Conservation (phyloP, 1,140 invertebrate genomes). For the Cephus cinctus region DNA sequence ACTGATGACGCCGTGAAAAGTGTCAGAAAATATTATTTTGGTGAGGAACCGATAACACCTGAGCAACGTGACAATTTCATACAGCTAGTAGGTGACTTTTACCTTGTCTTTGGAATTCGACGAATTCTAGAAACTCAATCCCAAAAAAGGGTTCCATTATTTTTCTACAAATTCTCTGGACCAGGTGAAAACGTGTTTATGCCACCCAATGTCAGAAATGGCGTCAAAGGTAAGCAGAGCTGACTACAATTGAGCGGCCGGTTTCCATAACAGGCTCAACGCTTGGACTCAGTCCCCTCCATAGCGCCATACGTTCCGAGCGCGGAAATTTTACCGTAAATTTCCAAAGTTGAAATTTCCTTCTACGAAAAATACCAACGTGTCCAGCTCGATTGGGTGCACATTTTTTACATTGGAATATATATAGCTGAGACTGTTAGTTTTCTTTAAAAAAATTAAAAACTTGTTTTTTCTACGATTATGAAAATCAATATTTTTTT, state of each 20-base stretch:
- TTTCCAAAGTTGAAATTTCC: too few relatives aligned
- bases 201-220: conserved; percentile 10
- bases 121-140: conserved; percentile 43
- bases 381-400: too few relatives aligned
- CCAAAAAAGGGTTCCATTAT: conserved; percentile 38
- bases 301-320: too few relatives aligned
- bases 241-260: conserved; percentile 2
- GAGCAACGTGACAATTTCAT: conserved; percentile 32
- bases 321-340: too few relatives aligned
- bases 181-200: conserved; percentile 22
- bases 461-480: too few relatives aligned
- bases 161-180: conserved; percentile 53
- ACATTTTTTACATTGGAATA: too few relatives aligned
- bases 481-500: too few relatives aligned
- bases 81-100: conserved; percentile 46
- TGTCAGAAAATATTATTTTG: conserved; percentile 55
- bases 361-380: too few relatives aligned
- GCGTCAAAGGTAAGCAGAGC: conserved; percentile 21
- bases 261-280: too few relatives aligned
- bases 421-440: too few relatives aligned
- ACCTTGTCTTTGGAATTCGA: conserved; percentile 43
- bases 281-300: too few relatives aligned
- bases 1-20: conserved; percentile 39
- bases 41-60: conserved; percentile 35
- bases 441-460: too few relatives aligned